Conservation (phyloP, 2,888 invertebrate species). For the Sesia bembeciformis region DNA sequence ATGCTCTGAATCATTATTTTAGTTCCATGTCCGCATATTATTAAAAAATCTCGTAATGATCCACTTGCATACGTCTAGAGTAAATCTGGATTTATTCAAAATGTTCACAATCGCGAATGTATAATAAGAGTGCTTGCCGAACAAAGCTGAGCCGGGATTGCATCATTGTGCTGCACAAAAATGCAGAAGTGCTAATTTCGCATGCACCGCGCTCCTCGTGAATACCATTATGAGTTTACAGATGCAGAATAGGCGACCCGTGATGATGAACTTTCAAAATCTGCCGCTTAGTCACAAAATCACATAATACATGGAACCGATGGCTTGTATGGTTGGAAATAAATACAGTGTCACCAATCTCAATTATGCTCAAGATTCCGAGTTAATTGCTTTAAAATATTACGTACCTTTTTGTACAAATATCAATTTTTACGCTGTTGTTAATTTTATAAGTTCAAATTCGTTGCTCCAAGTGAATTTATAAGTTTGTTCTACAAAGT, state of each 20-base stretch:
- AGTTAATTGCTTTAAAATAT: too few relatives aligned
- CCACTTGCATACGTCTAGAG: constrained; percentile 33
- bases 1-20: not conserved
- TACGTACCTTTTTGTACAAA: too few relatives aligned
- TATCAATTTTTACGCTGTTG: too few relatives aligned
- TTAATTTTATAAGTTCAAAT: too few relatives aligned
- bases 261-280: not conserved
- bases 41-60: constrained; percentile 28
- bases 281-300: not conserved
- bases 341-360: too few relatives aligned
- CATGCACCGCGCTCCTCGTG: constrained; percentile 44
- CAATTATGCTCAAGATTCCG: too few relatives aligned
- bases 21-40: not conserved
- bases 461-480: too few relatives aligned
- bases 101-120: constrained; percentile 49
- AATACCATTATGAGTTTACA: constrained; percentile 47
- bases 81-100: constrained; percentile 52
- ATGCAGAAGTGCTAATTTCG: constrained; percentile 59
- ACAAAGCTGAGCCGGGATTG: constrained; percentile 58
- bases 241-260: constrained; percentile 12
- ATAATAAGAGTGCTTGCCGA: constrained; percentile 36
- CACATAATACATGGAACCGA: not conserved
- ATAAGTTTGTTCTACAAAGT: too few relatives aligned
- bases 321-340: too few relatives aligned
- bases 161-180: constrained; percentile 65